A percentile compares a stretch with the other conserved stretches of the same genome.
Evolutionary conservation across 2,888 invertebrate species (phyloP).

Genomic region (Ochropacha duplaris): DNA sequence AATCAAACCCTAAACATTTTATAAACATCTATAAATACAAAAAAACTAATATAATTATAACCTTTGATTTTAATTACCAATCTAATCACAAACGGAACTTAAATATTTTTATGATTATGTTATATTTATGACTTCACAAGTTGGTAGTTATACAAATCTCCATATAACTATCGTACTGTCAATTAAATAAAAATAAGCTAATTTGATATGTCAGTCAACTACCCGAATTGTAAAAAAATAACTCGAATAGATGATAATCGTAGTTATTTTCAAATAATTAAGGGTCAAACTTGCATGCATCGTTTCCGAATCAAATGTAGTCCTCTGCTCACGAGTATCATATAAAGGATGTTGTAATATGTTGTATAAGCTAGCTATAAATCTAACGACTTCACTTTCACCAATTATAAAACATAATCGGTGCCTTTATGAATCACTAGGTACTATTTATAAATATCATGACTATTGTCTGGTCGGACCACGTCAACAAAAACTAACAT

Average conservation of each 20-base stretch:
- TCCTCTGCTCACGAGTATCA: neutral
- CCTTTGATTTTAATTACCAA: too few species aligned
- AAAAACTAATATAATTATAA: too few species aligned
- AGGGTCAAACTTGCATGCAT: neutral
- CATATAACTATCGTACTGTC: too few species aligned
- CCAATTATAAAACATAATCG: slow-evolving; percentile 41
- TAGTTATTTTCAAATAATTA: neutral
- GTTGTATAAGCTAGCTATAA: slow-evolving; percentile 24
- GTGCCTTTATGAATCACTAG: slow-evolving; percentile 34
- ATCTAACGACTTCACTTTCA: slow-evolving; percentile 37
- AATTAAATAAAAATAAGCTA: too few species aligned
- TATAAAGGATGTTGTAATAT: slow-evolving; percentile 21
- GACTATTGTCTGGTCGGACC: slow-evolving; percentile 36
- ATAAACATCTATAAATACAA: too few species aligned
- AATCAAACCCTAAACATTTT: too few species aligned
- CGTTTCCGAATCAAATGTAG: neutral
- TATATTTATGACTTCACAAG: too few species aligned
- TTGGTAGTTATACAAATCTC: too few species aligned
- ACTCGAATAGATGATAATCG: neutral
- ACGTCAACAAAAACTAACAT: slow-evolving; percentile 29
- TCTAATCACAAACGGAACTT: too few species aligned
- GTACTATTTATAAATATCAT: slow-evolving; percentile 43
- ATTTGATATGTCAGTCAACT: too few species aligned
- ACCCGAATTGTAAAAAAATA: too few species aligned
- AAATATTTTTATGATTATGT: too few species aligned